Evolutionary conservation across 2,113 vertebrate genomes (phyloP).

Genomic region (Empidonax traillii): DNA sequence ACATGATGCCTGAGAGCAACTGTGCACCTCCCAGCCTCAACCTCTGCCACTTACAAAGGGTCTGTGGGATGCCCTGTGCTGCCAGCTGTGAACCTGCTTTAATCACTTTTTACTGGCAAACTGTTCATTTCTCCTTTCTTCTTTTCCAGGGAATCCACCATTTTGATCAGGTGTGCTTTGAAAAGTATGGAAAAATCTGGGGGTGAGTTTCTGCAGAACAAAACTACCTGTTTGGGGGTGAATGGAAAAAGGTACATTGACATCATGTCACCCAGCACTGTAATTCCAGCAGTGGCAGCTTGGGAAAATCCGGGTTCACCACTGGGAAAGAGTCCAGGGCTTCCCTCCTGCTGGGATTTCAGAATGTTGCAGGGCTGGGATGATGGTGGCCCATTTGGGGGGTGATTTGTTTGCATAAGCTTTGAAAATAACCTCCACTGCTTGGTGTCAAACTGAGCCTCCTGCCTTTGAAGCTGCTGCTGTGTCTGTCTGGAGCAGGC

Average conservation of each 20-base stretch:
- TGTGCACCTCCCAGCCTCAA: background rate
- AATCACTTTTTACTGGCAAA: background rate
- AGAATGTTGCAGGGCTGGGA: background rate
- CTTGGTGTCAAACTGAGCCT: slow-evolving; percentile 27
- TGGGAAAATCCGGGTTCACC: background rate
- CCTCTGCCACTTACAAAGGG: background rate
- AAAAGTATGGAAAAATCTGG: slow-evolving; percentile 83
- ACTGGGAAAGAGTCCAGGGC: background rate
- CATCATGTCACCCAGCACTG: background rate
- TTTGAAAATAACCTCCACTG: background rate
- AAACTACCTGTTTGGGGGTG: background rate
- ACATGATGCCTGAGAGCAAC: background rate
- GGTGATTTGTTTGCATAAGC: background rate
- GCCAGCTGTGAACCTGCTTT: background rate
- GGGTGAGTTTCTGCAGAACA: slow-evolving; percentile 72
- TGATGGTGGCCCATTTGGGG: background rate
- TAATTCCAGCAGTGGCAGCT: background rate
- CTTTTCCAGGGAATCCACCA: slow-evolving; percentile 61
- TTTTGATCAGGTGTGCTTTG: slow-evolving; percentile 76
- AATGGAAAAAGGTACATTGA: background rate
- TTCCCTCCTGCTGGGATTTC: background rate
- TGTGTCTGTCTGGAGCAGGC: background rate
- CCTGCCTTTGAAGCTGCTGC: slow-evolving; percentile 23
- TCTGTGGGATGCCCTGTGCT: background rate
- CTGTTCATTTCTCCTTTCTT: background rate